These are phyloP conservation scores for Catharus minimus DNA, from an alignment of 2,113 vertebrate genomes.

Conservation along the genomic window DNA sequence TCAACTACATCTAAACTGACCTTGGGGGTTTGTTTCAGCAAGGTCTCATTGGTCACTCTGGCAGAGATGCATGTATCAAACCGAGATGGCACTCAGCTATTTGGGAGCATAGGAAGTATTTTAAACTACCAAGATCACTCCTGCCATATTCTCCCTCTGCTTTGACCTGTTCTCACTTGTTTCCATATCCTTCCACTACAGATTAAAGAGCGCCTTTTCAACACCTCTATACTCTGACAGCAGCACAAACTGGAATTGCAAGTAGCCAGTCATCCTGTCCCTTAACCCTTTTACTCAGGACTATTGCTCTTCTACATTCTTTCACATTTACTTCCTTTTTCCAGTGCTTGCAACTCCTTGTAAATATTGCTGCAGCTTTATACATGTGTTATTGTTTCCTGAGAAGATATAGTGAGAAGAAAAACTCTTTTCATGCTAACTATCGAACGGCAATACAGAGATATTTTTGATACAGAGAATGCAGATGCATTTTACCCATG, in stretches of 20 bases:
- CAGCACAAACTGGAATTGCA: fast-evolving
- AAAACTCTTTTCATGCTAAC: fast-evolving
- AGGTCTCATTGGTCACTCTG: not conserved
- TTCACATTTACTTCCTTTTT: not conserved
- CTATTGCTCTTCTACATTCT: not conserved
- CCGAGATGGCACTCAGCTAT: not conserved
- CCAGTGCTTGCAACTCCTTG: not conserved
- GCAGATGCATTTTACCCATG: not conserved
- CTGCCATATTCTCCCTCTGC: not conserved
- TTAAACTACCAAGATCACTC: not conserved
- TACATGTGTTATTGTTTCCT: not conserved
- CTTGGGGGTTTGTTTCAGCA: not conserved
- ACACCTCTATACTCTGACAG: not conserved
- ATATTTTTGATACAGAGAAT: not conserved
- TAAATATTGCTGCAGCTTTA: not conserved
- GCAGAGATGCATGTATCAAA: not conserved
- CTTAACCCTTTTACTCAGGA: not conserved
- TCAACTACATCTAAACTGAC: not conserved
- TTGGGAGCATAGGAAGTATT: not conserved
- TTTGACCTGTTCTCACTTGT: not conserved
- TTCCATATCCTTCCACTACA: not conserved
- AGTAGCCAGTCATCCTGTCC: not conserved
- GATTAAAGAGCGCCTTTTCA: not conserved
- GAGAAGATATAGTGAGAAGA: not conserved
- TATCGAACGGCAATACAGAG: not conserved